phyloP scores from a whole-genome alignment of 1,140 invertebrate species.

The Drosophila rufa region DNA sequence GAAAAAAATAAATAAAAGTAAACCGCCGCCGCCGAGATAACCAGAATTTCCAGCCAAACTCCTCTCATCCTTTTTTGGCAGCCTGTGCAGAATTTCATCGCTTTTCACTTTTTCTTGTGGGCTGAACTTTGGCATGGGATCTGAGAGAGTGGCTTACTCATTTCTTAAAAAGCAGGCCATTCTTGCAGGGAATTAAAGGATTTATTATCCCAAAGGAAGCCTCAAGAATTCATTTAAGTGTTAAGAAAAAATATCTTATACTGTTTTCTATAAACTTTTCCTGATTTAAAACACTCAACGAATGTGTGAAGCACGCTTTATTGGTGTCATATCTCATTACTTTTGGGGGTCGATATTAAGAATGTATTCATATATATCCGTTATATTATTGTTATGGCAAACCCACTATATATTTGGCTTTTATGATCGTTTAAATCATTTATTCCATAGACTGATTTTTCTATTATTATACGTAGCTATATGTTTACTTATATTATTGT shows the following conservation, averaged over 20 bases:
- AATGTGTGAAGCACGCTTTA: not conserved
- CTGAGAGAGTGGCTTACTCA: not conserved
- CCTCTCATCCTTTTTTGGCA: slow-evolving; percentile 50
- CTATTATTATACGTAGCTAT: not conserved
- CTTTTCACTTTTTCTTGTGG: slow-evolving; percentile 44
- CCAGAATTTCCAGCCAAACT: slow-evolving; percentile 73
- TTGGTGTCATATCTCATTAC: not conserved
- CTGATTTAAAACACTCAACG: not conserved
- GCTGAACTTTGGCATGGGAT: slow-evolving; percentile 28
- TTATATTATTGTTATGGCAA: not conserved
- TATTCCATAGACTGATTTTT: not conserved
- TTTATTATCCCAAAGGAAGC: not conserved
- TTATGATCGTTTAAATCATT: not conserved
- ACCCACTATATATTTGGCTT: not conserved
- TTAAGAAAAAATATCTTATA: no score
- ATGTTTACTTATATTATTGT: not conserved
- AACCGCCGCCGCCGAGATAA: slow-evolving; percentile 49
- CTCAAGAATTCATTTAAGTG: not conserved
- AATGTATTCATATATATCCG: not conserved
- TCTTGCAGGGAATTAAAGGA: not conserved
- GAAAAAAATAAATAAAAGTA: slow-evolving; percentile 25
- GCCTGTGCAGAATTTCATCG: slow-evolving; percentile 43
- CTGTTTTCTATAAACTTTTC: not conserved
- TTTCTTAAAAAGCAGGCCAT: not conserved
- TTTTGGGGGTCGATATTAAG: not conserved